Percentiles rank a stretch among this genome's conserved stretches.
Conservation (phyloP, 2,113 vertebrate genomes). For the Propithecus coquereli region DNA sequence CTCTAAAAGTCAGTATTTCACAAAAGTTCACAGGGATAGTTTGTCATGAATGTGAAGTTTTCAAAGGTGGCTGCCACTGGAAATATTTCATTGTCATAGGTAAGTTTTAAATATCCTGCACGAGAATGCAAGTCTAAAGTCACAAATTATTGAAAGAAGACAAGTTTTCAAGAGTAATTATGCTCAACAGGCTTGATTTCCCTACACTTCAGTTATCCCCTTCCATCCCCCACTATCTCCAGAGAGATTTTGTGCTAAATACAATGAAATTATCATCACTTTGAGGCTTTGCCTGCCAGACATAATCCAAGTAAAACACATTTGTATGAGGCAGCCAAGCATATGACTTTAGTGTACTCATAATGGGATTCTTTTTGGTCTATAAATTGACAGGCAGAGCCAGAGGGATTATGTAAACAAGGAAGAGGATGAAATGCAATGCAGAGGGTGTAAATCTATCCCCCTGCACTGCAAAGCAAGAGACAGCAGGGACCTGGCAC, state of each 20-base stretch:
- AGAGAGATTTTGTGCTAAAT: slow-evolving; percentile 21
- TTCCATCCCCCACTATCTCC: not conserved
- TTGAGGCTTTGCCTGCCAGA: not conserved
- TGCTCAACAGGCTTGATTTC: not conserved
- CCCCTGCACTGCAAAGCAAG: slow-evolving; percentile 2
- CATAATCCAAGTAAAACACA: slow-evolving; percentile 16
- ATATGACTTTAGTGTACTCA: not conserved
- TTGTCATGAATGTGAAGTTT: not conserved
- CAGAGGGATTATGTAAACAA: slow-evolving; percentile 62
- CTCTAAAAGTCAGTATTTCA: not conserved
- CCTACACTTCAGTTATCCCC: not conserved
- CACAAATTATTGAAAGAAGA: not conserved
- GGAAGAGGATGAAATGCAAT: slow-evolving; percentile 39
- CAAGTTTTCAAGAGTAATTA: not conserved
- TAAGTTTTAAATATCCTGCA: not conserved
- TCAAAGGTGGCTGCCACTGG: not conserved
- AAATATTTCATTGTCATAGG: not conserved
- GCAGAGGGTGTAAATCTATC: slow-evolving; percentile 54
- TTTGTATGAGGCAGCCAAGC: slow-evolving; percentile 43
- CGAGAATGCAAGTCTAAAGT: not conserved
- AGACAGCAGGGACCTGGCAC: slow-evolving; percentile 57
- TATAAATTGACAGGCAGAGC: slow-evolving; percentile 61
- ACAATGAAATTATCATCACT: slow-evolving; percentile 45
- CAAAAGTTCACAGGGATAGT: not conserved
- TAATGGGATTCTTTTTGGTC: slow-evolving; percentile 49